Base-by-base conservation (phyloP, 2,113 vertebrate species). In the Oryzias celebensis region DNA sequence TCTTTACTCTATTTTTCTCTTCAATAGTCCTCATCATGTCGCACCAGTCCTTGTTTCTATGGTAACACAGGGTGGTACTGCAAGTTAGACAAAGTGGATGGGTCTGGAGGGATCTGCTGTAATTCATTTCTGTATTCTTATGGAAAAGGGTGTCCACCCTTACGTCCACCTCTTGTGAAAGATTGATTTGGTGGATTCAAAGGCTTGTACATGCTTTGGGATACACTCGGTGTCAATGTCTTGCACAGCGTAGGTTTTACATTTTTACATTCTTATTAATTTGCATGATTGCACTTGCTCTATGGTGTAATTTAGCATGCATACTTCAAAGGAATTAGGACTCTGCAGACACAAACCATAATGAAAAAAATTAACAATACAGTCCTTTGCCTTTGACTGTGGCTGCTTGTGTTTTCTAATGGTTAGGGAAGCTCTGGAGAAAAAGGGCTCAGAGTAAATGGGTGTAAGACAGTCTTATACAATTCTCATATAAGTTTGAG, bases 41-140 rank as follows among this genome's bases (percentile, higher is more conserved):
- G 61, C 75, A 65, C 77, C 65, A 65, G 77, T 82, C 77, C 73
- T 67, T 86, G 88, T 90, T 90, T 67, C 87, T 68, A 86, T 87
- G 82, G 88, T 75, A 88, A 88, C 86, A 68, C 44, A 41, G 75
- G 75, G 79, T 22, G 75, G 61, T 53, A 45, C 51, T 46, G 58
- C 48, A 47, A 65, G 50, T 52, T 28, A 12, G 52, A 0, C 14
- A 22, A 48, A 50, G 55, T 41, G 31, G 24, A 53, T 44, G 62
- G n/a, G 17, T 78, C 77, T 56, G 16, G 68, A 67, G 85, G 68
- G 82, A 88, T 65, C 16, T 20, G 22, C 68, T 45, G 52, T 75
- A 67, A 65, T 81, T 59, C 59, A 62, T 85, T 71, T 82, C 73
- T 41, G 36, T 68, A 62, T 65, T 82, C 74, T 68, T 54, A 50